Evolutionary conservation across 2,888 invertebrate species (phyloP), one percentile per base, ranked within the genome.

Genomic region (Polydrusus cervinus): DNA sequence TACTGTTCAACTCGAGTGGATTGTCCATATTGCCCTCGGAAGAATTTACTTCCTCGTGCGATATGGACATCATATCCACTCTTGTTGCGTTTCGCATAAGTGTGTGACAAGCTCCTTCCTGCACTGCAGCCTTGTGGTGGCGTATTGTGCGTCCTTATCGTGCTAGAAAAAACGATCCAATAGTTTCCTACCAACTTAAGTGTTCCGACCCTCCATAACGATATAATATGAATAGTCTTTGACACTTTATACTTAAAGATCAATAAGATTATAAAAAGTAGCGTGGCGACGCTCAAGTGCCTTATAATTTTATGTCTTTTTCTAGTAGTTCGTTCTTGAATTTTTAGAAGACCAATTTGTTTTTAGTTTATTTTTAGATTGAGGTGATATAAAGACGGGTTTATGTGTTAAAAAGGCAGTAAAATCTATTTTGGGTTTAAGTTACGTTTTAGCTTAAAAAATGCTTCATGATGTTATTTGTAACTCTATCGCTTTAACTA

Each of bases 301-400:
- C 20, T 51, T 51, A 51, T 25, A 51, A 20, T 51, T 51, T 51
- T 51, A 51, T 20, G 11, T 20, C 51, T 51, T 18, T 51, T 51
- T 51, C 20, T 20, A 51, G 51, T 13, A 25, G 51, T 51, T 51
- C 10, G 20, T 51, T 49, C 47, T 16, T 51, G 20, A 51, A 51
- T 51, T 51, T 51, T 51, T 51, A 51, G 51, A 9, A 51, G 51
- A 11, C 51, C 51, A 51, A 51, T 51, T 51, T 51, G 51, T 51
- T 51, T 51, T 51, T 7, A 51, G 51, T 51, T 49, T 51, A 51
- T 51, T 51, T 51, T 51, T 51, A 51, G 51, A 20, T 51, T 25
- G 20, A 51, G 20, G 11, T 51, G 51, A 49, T 18, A 49, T 49
- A 49, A 18, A 49, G 49, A 3, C 10, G 8, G 51, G 20, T 18